These are phyloP conservation scores for Drosophila pseudoananassae DNA, from an alignment of 1,140 invertebrate species.

Conservation along the genomic window DNA sequence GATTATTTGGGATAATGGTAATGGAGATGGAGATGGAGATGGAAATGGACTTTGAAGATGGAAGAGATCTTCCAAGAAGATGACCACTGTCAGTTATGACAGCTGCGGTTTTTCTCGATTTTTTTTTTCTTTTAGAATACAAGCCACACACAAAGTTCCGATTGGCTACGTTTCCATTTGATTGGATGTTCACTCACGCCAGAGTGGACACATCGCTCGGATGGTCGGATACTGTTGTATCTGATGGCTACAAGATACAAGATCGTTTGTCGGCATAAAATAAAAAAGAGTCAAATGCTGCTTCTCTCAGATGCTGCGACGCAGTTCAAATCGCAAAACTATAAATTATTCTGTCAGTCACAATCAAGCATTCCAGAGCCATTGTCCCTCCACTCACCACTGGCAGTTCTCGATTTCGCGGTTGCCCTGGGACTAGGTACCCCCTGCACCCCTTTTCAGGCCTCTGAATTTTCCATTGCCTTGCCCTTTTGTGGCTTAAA, in stretches of 20 bases:
- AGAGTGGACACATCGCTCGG: constrained; percentile 38
- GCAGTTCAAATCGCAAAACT: constrained; percentile 53
- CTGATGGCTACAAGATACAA: not conserved
- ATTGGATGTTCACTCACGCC: constrained; percentile 50
- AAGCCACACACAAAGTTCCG: constrained; percentile 56
- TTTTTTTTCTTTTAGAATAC: not conserved
- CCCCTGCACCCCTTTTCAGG: not conserved
- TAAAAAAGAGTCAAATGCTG: constrained; percentile 12
- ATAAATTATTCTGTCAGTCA: constrained; percentile 73
- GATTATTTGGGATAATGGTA: constrained; percentile 14
- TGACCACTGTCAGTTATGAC: constrained; percentile 58
- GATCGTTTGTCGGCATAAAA: constrained; percentile 34
- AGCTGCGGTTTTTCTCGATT: constrained; percentile 35
- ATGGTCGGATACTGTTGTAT: constrained; percentile 2
- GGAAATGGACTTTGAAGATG: constrained; percentile 1
- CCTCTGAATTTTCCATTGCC: not conserved
- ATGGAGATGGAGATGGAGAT: constrained; percentile 15
- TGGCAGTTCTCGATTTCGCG: constrained; percentile 65
- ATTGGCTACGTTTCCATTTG: constrained; percentile 63
- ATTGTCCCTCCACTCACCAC: constrained; percentile 43
- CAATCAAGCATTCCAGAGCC: constrained; percentile 35
- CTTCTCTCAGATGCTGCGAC: constrained; percentile 10
- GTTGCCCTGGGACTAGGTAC: constrained; percentile 27
- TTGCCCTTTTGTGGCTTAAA: constrained; percentile 39
- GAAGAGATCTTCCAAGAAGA: not conserved